Percentiles rank a stretch among this genome's conserved stretches.
phyloP scores from a whole-genome alignment of 1,140 invertebrate species.

The Acromyrmex charruanus region DNA sequence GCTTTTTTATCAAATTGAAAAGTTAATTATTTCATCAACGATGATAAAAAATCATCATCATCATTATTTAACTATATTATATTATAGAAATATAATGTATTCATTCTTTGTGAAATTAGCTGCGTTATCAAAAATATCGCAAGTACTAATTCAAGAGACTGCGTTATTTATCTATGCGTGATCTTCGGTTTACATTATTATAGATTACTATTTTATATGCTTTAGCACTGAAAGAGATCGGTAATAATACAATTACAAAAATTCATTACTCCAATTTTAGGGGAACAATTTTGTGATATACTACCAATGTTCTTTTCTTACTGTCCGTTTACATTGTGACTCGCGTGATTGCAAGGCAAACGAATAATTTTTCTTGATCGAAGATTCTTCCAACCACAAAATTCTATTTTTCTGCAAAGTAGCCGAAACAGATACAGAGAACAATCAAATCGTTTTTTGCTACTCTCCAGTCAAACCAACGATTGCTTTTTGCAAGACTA shows the following conservation, averaged over 20 bases:
- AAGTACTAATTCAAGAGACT: background rate
- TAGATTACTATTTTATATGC: constrained; percentile 14
- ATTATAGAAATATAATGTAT: background rate
- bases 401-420: constrained; percentile 23
- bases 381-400: constrained; percentile 41
- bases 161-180: background rate
- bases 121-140: background rate
- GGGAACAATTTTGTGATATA: background rate
- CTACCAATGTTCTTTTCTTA: background rate
- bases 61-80: background rate
- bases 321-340: background rate
- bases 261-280: constrained; percentile 47
- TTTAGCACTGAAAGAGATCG: background rate
- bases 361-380: constrained; percentile 49
- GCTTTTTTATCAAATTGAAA: background rate
- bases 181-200: background rate
- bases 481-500: constrained; percentile 23
- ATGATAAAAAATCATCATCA: background rate
- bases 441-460: constrained; percentile 66
- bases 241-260: constrained; percentile 23
- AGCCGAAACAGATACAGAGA: constrained; percentile 28
- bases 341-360: constrained; percentile 9
- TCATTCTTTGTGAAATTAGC: background rate
- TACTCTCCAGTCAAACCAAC: background rate
- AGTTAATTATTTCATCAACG: background rate